Evolutionary conservation across 2,888 invertebrate genomes (phyloP).

Genomic region (Eupithecia pulchellata): DNA sequence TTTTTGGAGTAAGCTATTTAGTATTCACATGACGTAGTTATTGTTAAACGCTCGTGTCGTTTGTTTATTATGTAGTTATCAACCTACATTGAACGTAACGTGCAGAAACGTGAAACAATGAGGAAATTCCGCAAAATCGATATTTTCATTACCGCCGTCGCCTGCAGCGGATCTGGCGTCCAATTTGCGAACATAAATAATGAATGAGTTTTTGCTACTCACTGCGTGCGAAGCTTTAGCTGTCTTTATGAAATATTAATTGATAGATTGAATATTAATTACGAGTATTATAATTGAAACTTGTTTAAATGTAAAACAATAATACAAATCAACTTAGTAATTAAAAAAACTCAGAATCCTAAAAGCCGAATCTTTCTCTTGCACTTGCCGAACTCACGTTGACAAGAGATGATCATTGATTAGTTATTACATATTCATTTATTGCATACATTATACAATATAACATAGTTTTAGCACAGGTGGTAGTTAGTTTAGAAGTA

Average conservation of each 20-base stretch:
- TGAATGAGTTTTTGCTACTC: constrained; percentile 43
- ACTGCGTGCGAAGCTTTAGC: constrained; percentile 7
- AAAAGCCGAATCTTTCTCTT: not conserved
- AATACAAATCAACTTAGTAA: not conserved
- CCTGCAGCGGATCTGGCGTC: constrained; percentile 47
- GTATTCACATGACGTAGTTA: not conserved
- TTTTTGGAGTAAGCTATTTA: not conserved
- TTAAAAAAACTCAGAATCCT: not conserved
- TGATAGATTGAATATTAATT: not conserved
- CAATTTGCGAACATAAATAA: constrained; percentile 57
- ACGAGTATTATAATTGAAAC: not conserved
- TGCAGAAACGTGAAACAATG: constrained; percentile 16
- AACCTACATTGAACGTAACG: not conserved
- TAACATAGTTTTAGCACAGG: too few species aligned
- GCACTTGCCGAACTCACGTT: not conserved
- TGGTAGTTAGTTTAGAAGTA: too few species aligned
- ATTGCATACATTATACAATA: too few species aligned
- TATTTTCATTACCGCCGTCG: constrained; percentile 51
- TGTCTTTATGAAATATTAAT: not conserved
- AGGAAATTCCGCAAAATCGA: constrained; percentile 47
- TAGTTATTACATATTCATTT: too few species aligned
- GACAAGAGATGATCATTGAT: not conserved
- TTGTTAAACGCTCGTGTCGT: not conserved
- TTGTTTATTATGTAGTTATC: not conserved
- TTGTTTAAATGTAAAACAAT: not conserved